Evolutionary conservation across 2,113 vertebrate species (phyloP), one percentile per base, ranked within the genome.

Genomic region (Poeciliopsis turrubarensis): DNA sequence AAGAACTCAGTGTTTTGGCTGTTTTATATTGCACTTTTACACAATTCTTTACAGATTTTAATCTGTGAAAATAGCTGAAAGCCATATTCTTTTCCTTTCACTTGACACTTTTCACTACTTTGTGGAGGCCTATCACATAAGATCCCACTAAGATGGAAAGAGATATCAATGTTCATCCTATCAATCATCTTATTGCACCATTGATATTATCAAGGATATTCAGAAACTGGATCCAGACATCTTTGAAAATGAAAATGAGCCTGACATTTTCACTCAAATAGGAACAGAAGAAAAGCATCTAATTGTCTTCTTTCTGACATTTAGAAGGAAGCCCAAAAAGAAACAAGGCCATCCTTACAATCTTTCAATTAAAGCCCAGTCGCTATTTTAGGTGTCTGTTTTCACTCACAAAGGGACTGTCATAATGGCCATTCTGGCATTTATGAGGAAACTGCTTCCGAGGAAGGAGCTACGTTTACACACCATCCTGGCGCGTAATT

Each of bases 371-470:
- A 94, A 87, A 81, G 72, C 64, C 25, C 68, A 76, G 65, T 51
- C 75, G 75, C 70, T 82, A 87, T 87, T 81, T 79, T 86, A 85
- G 75, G 78, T 75, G 88, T 88, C 89, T 87, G 81, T 85, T 93
- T 88, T 90, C 86, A 82, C 81, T 92, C 86, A 88, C 79, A 81
- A 82, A 88, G 85, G 64, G 47, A 82, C 86, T 83, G 67, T 86
- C 78, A 81, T 94, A 94, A 94, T 95, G 91, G 91, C 87, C 90
- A 65, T 57, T 70, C 78, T 94, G 94, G 87, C 94, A 94, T 95
- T 95, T 94, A 77, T 89, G 70, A 76, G 75, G 73, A 79, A 93
- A 86, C 80, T 87, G 84, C 81, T 88, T 83, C 51, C 77, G 51
- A 68, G 72, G 77, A 79, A 87, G 79, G 72, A 77, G 80, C 77